Percentiles rank a stretch among this genome's conserved stretches.
These are phyloP conservation scores for Panthera leo DNA, from an alignment of 2,113 vertebrate genomes.

Conservation along the genomic window DNA sequence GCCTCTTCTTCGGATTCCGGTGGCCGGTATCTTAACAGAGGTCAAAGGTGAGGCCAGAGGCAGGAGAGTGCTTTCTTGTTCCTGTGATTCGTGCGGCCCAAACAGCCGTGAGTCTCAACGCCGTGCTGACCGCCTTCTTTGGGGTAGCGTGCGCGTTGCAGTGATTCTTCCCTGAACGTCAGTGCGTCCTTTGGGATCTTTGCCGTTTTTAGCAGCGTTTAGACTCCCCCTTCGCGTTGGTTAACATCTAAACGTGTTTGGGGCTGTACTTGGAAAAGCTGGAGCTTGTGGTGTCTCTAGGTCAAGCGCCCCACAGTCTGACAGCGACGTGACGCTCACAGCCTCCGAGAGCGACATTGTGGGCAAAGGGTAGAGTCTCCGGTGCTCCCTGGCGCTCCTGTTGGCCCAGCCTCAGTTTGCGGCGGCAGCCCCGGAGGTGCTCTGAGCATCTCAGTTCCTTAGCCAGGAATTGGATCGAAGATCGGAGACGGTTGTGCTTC, in stretches of 20 bases:
- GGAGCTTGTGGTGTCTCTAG: neutral
- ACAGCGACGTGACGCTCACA: neutral
- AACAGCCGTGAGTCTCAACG: neutral
- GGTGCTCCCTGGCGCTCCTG: neutral
- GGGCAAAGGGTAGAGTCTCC: neutral
- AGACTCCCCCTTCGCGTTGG: no score
- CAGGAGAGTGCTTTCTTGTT: neutral
- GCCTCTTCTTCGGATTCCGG: neutral
- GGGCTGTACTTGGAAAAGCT: neutral
- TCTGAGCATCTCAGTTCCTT: neutral
- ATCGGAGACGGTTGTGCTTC: neutral
- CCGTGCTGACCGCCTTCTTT: neutral
- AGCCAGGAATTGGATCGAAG: neutral
- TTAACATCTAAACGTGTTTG: no score
- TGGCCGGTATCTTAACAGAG: neutral
- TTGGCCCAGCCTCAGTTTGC: neutral
- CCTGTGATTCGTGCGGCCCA: neutral
- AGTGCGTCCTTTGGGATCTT: neutral
- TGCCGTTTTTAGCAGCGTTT: neutral
- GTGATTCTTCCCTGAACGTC: neutral
- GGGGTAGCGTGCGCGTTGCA: neutral
- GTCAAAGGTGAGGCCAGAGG: neutral
- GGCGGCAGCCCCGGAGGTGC: neutral
- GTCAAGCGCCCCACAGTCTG: neutral
- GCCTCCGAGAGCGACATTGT: fast-evolving